Evolutionary conservation across 2,113 vertebrate genomes (phyloP).

Genomic region (Oryzias javanicus): DNA sequence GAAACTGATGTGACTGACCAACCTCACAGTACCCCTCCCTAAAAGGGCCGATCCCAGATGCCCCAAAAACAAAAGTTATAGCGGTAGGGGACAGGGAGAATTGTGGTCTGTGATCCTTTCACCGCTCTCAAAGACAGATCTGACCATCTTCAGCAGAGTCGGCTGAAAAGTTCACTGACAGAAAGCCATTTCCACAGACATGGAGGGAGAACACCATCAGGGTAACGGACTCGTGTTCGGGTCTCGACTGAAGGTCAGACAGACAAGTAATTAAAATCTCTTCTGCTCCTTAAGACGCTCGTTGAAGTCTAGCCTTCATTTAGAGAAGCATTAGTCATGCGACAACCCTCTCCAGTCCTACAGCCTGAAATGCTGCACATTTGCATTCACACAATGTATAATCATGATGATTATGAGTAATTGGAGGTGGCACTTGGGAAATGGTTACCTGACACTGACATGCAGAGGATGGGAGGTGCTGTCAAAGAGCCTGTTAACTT

Average conservation of each 20-base stretch:
- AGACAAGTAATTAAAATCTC: constrained; percentile 69
- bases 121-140: no score
- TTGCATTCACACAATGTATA: constrained; percentile 56
- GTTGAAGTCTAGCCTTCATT: constrained; percentile 55
- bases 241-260: constrained; percentile 68
- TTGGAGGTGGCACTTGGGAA: constrained; percentile 70
- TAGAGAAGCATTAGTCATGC: constrained; percentile 67
- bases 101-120: no score
- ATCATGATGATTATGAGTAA: constrained; percentile 69
- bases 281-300: constrained; percentile 57
- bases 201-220: constrained; percentile 42
- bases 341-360: constrained; percentile 28
- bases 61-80: no score
- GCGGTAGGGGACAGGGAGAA: no score
- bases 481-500: constrained; percentile 49
- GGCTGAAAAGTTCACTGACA: constrained; percentile 55
- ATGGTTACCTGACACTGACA: constrained; percentile 65
- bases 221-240: constrained; percentile 65
- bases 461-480: constrained; percentile 38
- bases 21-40: no score
- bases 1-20: no score
- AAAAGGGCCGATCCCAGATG: no score
- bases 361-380: constrained; percentile 37
- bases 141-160: background rate
- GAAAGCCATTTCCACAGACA: constrained; percentile 41